phyloP scores from a whole-genome alignment of 2,797 vertebrate species.

The Labeo calbasu region DNA sequence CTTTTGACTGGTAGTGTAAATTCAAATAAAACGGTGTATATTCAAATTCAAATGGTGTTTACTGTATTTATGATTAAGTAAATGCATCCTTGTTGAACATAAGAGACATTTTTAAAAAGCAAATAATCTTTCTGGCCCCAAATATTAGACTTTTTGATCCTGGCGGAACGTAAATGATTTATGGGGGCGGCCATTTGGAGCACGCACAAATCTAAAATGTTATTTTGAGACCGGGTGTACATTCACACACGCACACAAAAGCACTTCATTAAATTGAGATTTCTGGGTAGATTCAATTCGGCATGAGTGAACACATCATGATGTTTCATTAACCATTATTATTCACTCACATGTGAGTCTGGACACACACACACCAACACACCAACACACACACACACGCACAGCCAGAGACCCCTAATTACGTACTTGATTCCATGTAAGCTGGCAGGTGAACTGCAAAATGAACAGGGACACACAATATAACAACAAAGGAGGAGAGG shows the following conservation, averaged over 20 bases:
- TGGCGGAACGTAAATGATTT: background rate
- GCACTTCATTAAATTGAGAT: slow-evolving; percentile 22
- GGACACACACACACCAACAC: background rate
- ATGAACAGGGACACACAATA: slow-evolving; percentile 3
- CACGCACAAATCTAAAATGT: background rate
- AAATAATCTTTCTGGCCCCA: background rate
- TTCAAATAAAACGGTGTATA: no score
- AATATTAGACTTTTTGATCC: background rate
- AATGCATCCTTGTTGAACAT: background rate
- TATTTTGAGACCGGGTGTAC: background rate
- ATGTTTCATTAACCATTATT: slow-evolving; percentile 41
- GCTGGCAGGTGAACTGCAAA: slow-evolving; percentile 34
- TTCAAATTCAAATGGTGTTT: no score
- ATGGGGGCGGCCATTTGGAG: background rate
- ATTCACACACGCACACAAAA: background rate
- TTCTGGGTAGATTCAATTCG: slow-evolving; percentile 16
- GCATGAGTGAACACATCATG: slow-evolving; percentile 36
- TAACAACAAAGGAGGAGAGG: background rate
- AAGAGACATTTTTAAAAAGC: background rate
- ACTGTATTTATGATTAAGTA: background rate
- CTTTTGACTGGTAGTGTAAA: no score
- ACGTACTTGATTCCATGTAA: slow-evolving; percentile 17
- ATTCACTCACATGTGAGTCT: slow-evolving; percentile 13
- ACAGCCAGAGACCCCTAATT: slow-evolving; percentile 18
- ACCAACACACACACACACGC: background rate